Base-by-base conservation (phyloP, 2,113 vertebrate genomes). In the Rhizomys pruinosus region DNA sequence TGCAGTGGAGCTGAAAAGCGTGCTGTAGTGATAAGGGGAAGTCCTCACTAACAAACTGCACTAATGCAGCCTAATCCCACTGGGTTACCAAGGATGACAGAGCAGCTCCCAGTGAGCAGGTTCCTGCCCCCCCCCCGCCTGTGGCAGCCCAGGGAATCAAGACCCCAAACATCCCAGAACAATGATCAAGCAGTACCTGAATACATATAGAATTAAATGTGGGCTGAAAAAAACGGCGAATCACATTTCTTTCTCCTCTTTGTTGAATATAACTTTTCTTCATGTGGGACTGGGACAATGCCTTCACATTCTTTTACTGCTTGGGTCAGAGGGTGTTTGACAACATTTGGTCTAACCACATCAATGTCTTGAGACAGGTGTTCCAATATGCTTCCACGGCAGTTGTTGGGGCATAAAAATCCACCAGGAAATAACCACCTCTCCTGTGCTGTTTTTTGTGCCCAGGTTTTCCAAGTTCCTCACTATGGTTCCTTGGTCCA, bases 381-480 rank as follows among this genome's bases (percentile, higher is more conserved):
- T 0, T 99, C 98, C 96, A 99, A 57, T 81, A 99, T 97, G 34
- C 73, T 74, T 97, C 94, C 27, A 99, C 92, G 57, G 98, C 92
- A 7, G 84, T 95, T 34, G 99, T 98, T 0, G 99, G 96, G 0
- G 98, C 98, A 95, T 99, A 98, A 39, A 99, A 98, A 93, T 99
- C 99, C 11, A 99, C 84, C 94, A 99, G 59, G 95, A 99, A 99
- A 97, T 99, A 99, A n/a, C n/a, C n/a, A n/a, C n/a, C n/a, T n/a
- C n/a, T n/a, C n/a, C n/a, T n/a, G n/a, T n/a, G n/a, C n/a, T n/a
- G n/a, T n/a, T n/a, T n/a, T n/a, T n/a, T n/a, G n/a, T n/a, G n/a
- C n/a, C n/a, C n/a, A n/a, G n/a, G n/a, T n/a, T n/a, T n/a, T n/a
- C n/a, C n/a, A n/a, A n/a, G n/a, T n/a, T n/a, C n/a, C n/a, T n/a